These are phyloP conservation scores for Endotricha flammealis DNA, from an alignment of 2,888 invertebrate genomes.

Conservation along the genomic window DNA sequence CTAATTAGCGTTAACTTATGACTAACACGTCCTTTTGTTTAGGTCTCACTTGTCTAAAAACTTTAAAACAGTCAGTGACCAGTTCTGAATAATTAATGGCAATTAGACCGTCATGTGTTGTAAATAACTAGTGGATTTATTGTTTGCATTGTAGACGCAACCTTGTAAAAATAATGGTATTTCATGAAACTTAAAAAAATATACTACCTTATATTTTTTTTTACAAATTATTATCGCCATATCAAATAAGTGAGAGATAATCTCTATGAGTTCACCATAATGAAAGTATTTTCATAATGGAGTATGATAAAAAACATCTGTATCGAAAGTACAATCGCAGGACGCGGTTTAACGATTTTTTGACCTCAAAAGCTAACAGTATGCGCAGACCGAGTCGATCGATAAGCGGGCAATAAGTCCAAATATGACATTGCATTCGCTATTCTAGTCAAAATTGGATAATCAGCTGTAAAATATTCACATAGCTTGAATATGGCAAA, in stretches of 20 bases:
- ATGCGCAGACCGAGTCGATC: background rate
- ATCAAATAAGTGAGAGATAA: no score
- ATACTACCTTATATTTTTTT: no score
- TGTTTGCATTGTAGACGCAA: no score
- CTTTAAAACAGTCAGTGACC: background rate
- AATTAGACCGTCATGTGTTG: background rate
- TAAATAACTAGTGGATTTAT: background rate
- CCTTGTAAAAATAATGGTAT: no score
- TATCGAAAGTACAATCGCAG: background rate
- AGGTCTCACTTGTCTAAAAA: background rate
- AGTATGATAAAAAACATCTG: no score
- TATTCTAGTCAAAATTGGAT: no score
- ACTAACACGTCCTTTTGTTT: conserved; percentile 4
- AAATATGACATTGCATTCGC: background rate
- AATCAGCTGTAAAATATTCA: no score
- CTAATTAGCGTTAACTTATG: conserved; percentile 2
- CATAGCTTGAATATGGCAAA: no score
- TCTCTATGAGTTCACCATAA: no score
- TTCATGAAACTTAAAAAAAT: no score
- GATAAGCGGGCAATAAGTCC: background rate
- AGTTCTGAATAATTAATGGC: background rate
- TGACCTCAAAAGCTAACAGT: background rate
- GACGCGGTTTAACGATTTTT: conserved; percentile 4
- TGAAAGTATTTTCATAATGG: no score
- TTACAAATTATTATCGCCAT: no score